These are phyloP conservation scores for Cinara cedri DNA, from an alignment of 2,888 invertebrate genomes.

Conservation along the genomic window DNA sequence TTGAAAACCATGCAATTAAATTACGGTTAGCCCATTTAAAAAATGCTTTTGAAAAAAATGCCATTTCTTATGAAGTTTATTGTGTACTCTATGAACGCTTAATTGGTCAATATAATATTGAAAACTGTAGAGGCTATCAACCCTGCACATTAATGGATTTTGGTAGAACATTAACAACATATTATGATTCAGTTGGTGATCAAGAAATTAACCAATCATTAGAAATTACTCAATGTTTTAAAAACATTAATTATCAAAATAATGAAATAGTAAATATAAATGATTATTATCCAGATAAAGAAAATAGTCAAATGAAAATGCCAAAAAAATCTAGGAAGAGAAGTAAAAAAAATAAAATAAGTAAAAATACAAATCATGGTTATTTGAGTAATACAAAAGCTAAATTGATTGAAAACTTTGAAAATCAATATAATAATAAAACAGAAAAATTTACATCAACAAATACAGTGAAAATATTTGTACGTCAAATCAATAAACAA, in stretches of 20 bases:
- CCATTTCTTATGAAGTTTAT: slow-evolving; percentile 17
- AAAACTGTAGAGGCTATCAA: background rate
- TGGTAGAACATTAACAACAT: background rate
- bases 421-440: background rate
- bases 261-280: background rate
- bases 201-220: background rate
- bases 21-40: slow-evolving; percentile 24
- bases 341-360: slow-evolving; percentile 29
- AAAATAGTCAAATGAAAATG: background rate
- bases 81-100: background rate
- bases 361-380: background rate
- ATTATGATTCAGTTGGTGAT: background rate
- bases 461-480: slow-evolving; percentile 7
- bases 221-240: background rate
- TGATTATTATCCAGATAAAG: background rate
- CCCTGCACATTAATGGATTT: slow-evolving; percentile 20
- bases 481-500: slow-evolving; percentile 14
- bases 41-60: slow-evolving; percentile 24
- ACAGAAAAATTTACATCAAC: background rate
- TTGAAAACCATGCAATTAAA: background rate
- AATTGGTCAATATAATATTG: background rate
- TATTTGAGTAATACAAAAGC: background rate
- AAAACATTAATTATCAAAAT: slow-evolving; percentile 8
- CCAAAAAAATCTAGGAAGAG: slow-evolving; percentile 22
- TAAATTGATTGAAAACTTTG: background rate